phyloP scores from a whole-genome alignment of 2,888 invertebrate genomes.

The Ptilodon capucinus region DNA sequence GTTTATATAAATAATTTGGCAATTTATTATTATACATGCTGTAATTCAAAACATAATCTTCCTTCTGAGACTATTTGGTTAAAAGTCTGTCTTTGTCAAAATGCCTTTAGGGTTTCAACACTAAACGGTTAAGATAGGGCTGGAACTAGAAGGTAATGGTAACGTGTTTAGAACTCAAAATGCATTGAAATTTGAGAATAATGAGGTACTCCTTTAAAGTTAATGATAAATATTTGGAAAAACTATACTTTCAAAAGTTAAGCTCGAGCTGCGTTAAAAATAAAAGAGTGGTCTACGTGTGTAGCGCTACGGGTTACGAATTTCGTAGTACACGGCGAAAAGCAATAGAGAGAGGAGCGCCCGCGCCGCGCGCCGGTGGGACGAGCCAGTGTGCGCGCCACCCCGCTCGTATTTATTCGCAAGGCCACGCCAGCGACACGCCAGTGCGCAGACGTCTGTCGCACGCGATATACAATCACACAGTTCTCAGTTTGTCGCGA shows the following conservation, averaged over 20 bases:
- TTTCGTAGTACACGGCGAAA: slow-evolving; percentile 48
- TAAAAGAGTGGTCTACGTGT: slow-evolving; percentile 52
- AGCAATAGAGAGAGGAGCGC: slow-evolving; percentile 68
- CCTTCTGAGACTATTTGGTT: no score
- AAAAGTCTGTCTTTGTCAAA: no score
- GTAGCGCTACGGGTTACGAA: slow-evolving; percentile 54
- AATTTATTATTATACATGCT: no score
- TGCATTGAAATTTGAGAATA: no score
- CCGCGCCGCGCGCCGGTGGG: slow-evolving; percentile 60
- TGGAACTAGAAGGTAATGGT: no score
- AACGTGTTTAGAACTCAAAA: no score
- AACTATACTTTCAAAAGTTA: no score
- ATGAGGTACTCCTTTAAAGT: no score
- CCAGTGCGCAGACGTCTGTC: slow-evolving; percentile 78
- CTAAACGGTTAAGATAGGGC: no score
- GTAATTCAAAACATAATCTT: no score
- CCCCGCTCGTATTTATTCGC: slow-evolving; percentile 78
- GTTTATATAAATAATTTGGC: no score
- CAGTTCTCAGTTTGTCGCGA: slow-evolving; percentile 58
- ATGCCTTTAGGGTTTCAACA: no score
- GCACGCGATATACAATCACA: slow-evolving; percentile 70
- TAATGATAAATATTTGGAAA: not conserved
- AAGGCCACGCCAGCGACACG: slow-evolving; percentile 77
- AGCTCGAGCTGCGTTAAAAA: slow-evolving; percentile 15
- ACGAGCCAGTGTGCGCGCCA: slow-evolving; percentile 65